Evolutionary conservation across 1,140 invertebrate genomes (phyloP), one percentile per base, ranked within the genome.

Genomic region (Rhagoletis zephyria): DNA sequence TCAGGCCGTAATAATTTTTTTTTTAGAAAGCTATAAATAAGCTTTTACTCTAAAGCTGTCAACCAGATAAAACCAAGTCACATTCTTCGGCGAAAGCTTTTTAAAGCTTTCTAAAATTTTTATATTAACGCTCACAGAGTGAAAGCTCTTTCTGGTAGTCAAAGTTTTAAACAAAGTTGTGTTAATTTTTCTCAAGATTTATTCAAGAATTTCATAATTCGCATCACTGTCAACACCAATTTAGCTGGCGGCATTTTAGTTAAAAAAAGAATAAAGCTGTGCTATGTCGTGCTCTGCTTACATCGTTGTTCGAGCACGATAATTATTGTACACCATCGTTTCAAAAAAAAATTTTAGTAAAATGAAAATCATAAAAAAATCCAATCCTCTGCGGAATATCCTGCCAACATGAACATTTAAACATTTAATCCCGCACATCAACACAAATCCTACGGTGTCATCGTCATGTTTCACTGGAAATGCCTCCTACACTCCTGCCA

Each of bases 361-460:
- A 45, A 74, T 74, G 12, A 42, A 19, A 81, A 81, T 51, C 74
- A 81, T 45, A 81, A 81, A 81, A n/a, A 81, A 12, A 12, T 1
- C 7, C 51, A 81, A 81, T 81, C 74, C 51, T n/a, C 48, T n/a
- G 19, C 9, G 7, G 48, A 56, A 81, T 56, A 81, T 56, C 45
- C 74, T 81, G 74, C 14, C 74, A 30, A 81, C 45, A 81, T 9
- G 74, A 56, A 59, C 48, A 81, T 81, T 81, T 81, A 51, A 81
- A 30, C 74, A 81, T 81, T 81, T 81, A 81, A 81, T 81, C 74
- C 51, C 48, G 56, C 67, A 45, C 67, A 42, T 48, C 67, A 42
- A 14, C 42, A 74, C 48, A 81, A 81, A 81, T 81, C 74, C 74
- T 19, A 59, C 74, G n/a, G 74, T 81, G 48, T 81, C 74, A 81